Base-by-base conservation (phyloP, 2,888 invertebrate species). In the Melanchra persicariae region DNA sequence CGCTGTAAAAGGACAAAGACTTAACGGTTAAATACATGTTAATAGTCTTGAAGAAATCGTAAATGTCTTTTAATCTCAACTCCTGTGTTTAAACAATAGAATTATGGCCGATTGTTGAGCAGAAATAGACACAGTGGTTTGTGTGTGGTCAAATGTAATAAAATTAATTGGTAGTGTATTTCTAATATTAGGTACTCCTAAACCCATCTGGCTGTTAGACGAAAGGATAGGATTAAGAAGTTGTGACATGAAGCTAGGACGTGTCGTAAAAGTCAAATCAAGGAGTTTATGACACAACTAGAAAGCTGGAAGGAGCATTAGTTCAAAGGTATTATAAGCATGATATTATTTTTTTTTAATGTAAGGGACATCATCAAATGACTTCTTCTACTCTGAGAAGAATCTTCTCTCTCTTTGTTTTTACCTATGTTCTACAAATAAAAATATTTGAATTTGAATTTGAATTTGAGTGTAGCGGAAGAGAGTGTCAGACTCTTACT, bases 11-110 rank as follows among this genome's bases (percentile, higher is more conserved):
- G 62, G 74, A 82, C 80, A 74, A 74, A 73, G 70, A 73, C 51
- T 68, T 79, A 70, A 55, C 55, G 51, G 52, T 80, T 77, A 79
- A 82, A 66, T 65, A 71, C 43, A 58, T 49, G 51, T 79, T 85
- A 54, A 80, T 70, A 43, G 52, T 47, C 49, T 52, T 26, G 51
- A 73, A 80, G 71, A 82, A 72, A 78, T 74, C 84, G 78, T 85
- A 75, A 85, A 85, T 55, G 61, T 79, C 70, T 67, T 72, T 57
- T 65, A 74, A 73, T 78, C 70, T 74, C 52, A 61, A 52, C 70
- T 84, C 26, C 68, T 73, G 70, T 67, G 54, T 70, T 61, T 54
- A 26, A n/a, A 55, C 54, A 54, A 51, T 40, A 67, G 26, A 69
- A 68, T 74, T 68, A 79, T 60, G 47, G 55, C 1, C 24, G 43